A percentile compares a stretch with the other conserved stretches of the same genome.
phyloP scores from a whole-genome alignment of 1,140 invertebrate genomes.

The Amyelois transitella region DNA sequence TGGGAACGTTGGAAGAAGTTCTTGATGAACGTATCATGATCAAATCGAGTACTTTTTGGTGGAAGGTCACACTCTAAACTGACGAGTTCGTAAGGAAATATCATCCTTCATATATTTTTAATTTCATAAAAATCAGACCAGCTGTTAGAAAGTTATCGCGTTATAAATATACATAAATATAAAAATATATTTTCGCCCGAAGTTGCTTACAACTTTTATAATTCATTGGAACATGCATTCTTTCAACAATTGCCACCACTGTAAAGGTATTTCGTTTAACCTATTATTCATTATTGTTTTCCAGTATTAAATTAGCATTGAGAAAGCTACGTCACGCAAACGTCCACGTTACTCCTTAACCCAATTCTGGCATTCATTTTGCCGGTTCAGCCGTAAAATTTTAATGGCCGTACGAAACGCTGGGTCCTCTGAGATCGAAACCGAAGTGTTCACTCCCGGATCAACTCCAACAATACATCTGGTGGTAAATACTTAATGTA shows the following conservation, averaged over 20 bases:
- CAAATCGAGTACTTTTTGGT: too few relatives aligned
- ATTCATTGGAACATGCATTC: too few relatives aligned
- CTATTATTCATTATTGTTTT: constrained; percentile 22
- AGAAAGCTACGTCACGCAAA: constrained; percentile 41
- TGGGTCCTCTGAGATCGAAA: constrained; percentile 41
- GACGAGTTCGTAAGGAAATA: too few relatives aligned
- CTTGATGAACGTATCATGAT: too few relatives aligned
- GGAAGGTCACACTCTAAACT: too few relatives aligned
- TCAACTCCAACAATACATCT: constrained; percentile 27
- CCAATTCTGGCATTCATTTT: constrained; percentile 67
- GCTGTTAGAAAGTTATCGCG: too few relatives aligned
- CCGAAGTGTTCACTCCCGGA: constrained; percentile 32
- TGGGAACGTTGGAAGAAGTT: too few relatives aligned
- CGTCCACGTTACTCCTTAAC: constrained; percentile 51
- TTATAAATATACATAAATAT: too few relatives aligned
- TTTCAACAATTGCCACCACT: constrained; percentile 5
- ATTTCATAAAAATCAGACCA: too few relatives aligned
- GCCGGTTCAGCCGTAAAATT: constrained; percentile 68
- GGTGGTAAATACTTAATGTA: not conserved
- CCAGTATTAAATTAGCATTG: constrained; percentile 28
- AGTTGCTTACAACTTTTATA: too few relatives aligned
- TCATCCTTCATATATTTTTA: too few relatives aligned
- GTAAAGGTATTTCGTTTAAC: not conserved
- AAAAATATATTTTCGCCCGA: too few relatives aligned
- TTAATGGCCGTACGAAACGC: constrained; percentile 57